Evolutionary conservation across 2,888 invertebrate genomes (phyloP).

Genomic region (Microctonus hyperodae): DNA sequence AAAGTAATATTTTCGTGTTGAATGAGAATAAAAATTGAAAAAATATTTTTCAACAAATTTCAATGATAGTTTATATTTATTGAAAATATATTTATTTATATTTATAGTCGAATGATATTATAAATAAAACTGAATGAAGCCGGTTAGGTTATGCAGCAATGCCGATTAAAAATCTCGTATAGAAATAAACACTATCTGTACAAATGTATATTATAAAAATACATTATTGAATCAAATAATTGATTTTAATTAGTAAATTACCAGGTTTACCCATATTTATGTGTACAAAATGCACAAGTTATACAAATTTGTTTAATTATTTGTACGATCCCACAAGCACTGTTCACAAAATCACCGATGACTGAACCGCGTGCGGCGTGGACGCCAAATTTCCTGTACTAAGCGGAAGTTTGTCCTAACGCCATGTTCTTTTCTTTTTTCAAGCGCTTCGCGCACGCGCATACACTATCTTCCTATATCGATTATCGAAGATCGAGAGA

Average conservation of each 20-base stretch:
- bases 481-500: no score
- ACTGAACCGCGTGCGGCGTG: background rate
- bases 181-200: background rate
- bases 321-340: background rate
- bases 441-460: background rate
- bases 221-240: slow-evolving; percentile 6
- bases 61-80: background rate
- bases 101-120: slow-evolving; percentile 18
- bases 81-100: background rate
- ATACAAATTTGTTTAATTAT: background rate
- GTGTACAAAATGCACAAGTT: background rate
- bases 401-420: background rate
- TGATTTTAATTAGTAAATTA: slow-evolving; percentile 43
- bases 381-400: background rate
- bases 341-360: no score
- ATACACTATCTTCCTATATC: no score
- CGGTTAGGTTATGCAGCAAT: background rate
- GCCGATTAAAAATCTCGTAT: background rate
- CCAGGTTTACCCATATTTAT: slow-evolving; percentile 63
- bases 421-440: no score
- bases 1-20: no score
- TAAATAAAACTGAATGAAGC: slow-evolving; percentile 1
- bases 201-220: background rate
- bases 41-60: no score
- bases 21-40: no score